Evolutionary conservation across 2,888 invertebrate genomes (phyloP), one percentile per base, ranked within the genome.

Genomic region (Lapara coniferarum): DNA sequence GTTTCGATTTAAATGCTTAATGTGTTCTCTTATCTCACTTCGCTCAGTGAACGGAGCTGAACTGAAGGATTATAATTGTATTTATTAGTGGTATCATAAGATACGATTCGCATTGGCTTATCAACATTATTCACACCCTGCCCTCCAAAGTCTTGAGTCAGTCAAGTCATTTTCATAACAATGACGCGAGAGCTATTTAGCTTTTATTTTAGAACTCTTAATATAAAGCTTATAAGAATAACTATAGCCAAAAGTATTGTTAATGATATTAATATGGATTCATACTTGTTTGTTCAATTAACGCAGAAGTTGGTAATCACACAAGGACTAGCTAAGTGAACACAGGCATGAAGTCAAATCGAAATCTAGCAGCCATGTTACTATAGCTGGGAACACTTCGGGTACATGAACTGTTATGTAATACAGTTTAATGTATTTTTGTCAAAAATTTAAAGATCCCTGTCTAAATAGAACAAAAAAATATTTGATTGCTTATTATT

Each of bases 1-100:
- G 58, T 58, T 58, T 37, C 58, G 68, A 58, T 52, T 68, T 68
- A 58, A 68, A 59, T 59, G 68, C 57, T 68, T 68, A 68, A 68
- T 68, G 59, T 59, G 52, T 68, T 68, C 58, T 52, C 52, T 68
- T 58, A 59, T 59, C 52, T 52, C 58, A 52, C 58, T 68, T 59
- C 52, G 58, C 58, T 68, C 58, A 63, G 19, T n/a, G 19, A 49
- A 19, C 63, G 12, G 49, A 19, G 19, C 4, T 49, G 49, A 63
- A 46, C 19, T 46, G n/a, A 8, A 12, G 13, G 49, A 49, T 63
- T 19, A 63, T 49, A 46, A 19, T 49, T 63, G 46, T 49, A 16
- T 16, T 19, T 13, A 19, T 63, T 63, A 14, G 19, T 46, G 46
- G 58, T 58, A 58, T 12, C 10, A 44, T 59, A n/a, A 44, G 46